These are phyloP conservation scores for Lithophane ornitopus DNA, from an alignment of 2,888 invertebrate genomes.

Conservation along the genomic window DNA sequence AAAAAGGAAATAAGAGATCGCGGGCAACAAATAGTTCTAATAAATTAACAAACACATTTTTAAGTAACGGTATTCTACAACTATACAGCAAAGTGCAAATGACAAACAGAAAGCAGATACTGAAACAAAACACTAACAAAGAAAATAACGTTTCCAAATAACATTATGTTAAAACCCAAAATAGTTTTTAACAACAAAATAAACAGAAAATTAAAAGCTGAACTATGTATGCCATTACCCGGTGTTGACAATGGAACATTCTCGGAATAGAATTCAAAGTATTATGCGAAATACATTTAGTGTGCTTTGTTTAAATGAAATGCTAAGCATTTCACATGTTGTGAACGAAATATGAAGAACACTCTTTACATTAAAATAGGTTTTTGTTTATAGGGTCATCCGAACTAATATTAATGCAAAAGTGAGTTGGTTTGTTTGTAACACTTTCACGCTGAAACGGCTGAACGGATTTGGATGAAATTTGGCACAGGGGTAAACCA, in stretches of 20 bases:
- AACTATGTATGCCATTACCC: conserved; percentile 28
- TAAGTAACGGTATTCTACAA: background rate
- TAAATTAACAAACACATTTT: background rate
- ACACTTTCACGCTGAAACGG: too few species aligned
- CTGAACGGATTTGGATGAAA: too few species aligned
- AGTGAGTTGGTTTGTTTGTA: too few species aligned
- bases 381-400: conserved; percentile 7
- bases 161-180: background rate
- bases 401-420: too few species aligned
- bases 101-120: background rate
- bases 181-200: conserved; percentile 9
- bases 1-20: too few species aligned
- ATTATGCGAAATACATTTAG: conserved; percentile 29
- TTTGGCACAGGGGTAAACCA: too few species aligned
- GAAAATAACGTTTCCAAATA: background rate
- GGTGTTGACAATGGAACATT: conserved; percentile 27
- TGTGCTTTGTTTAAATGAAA: conserved; percentile 18
- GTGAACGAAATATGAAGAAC: background rate
- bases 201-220: conserved; percentile 13
- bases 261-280: conserved; percentile 16
- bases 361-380: background rate
- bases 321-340: conserved; percentile 11
- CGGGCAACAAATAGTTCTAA: background rate
- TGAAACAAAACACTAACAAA: conserved; percentile 2
- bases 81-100: background rate